Conservation (phyloP, 2,888 invertebrate genomes). For the Rhodophaea formosa region DNA sequence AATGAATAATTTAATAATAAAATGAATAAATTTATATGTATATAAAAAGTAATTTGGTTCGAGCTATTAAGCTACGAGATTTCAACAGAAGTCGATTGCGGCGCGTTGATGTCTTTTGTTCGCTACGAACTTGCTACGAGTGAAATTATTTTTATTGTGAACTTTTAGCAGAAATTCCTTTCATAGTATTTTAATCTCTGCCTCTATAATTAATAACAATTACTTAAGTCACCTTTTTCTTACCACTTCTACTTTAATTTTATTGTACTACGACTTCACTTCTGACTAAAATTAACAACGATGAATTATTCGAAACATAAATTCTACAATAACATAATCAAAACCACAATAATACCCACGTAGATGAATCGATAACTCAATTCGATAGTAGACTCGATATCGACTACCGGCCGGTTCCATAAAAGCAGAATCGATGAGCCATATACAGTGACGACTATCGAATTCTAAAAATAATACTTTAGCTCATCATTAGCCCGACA, state of each 20-base stretch:
- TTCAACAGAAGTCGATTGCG: not conserved
- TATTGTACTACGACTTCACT: not conserved
- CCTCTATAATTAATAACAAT: not conserved
- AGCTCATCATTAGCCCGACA: slow-evolving; percentile 72
- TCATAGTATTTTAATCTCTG: too few species aligned
- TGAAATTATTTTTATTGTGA: not conserved
- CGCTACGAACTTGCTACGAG: slow-evolving; percentile 7
- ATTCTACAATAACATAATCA: not conserved
- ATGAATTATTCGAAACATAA: not conserved
- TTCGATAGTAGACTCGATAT: slow-evolving; percentile 15
- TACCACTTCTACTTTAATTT: not conserved
- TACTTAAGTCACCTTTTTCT: not conserved
- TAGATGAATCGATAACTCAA: slow-evolving; percentile 18
- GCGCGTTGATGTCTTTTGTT: slow-evolving; percentile 27
- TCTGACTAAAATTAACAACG: not conserved
- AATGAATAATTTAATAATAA: too few species aligned
- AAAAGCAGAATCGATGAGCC: slow-evolving; percentile 41
- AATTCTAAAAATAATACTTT: slow-evolving; percentile 76
- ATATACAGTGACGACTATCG: slow-evolving; percentile 54
- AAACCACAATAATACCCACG: slow-evolving; percentile 10
- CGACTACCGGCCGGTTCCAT: slow-evolving; percentile 25
- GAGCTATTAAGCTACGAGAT: not conserved
- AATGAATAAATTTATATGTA: too few species aligned
- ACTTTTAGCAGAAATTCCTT: too few species aligned
- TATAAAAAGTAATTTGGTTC: too few species aligned